Evolutionary conservation across 2,113 vertebrate species (phyloP), one percentile per base, ranked within the genome.

Genomic region (Aythya baeri): DNA sequence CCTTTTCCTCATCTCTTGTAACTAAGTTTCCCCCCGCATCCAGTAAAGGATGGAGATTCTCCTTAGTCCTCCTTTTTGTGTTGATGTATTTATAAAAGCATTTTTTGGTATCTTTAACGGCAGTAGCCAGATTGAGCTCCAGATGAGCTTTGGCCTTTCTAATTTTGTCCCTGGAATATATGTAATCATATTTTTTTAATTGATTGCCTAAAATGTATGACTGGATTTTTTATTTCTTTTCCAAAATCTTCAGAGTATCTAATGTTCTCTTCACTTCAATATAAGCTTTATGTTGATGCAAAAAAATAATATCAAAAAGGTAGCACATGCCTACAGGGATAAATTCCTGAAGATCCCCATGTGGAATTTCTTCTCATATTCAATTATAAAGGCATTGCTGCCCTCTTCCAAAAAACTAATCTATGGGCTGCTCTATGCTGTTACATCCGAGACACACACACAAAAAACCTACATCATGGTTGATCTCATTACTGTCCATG

Each of bases 211-310:
- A 73, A 85, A 83, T 62, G 1, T 54, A 57, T 70, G 11, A 61
- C 8, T 38, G 9, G 7, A 49, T 43, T 78, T 38, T 55, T 5
- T 6, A 7, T 13, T 3, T 22, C 4, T 5, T 0, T 1, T 7
- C 10, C 38, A 46, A 44, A 59, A 21, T 44, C 31, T 5, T 22
- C 15, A 9, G 7, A 23, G 3, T 57, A 15, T 34, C 54, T 79
- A 34, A 61, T 3, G 4, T n/a, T 41, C 16, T 12, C 29, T 59
- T 59, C 17, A 43, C 6, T 85, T 59, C 14, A 43, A 0, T 5
- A 7, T 26, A 83, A 91, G 5, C 2, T 74, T 83, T 74, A 43
- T 41, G 20, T 77, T 41, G 58, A 14, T 32, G 22, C 77, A 29
- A 58, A 13, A 13, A 70, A 17, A 63, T 67, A 86, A 34, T 29